phyloP scores from a whole-genome alignment of 2,797 vertebrate genomes.

The Enteromius radiatus region DNA sequence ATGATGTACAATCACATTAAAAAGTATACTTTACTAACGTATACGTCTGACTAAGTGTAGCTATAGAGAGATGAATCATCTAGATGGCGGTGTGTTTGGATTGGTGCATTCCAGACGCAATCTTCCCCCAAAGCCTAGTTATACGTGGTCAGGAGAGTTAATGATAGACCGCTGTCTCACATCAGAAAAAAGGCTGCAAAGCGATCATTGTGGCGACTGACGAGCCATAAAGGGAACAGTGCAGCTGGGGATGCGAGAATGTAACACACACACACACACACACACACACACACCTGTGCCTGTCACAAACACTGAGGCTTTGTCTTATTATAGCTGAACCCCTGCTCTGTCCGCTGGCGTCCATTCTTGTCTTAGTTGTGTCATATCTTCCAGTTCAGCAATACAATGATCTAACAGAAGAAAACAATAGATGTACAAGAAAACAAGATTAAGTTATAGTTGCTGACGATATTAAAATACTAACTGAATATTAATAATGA shows the following conservation, averaged over 20 bases:
- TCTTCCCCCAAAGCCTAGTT: slow-evolving; percentile 18
- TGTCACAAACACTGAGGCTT: slow-evolving; percentile 59
- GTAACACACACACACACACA: slow-evolving; percentile 28
- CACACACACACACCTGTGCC: slow-evolving; percentile 59
- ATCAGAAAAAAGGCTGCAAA: slow-evolving; percentile 32
- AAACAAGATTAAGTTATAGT: neutral
- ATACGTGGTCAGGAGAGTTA: neutral
- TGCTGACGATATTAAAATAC: neutral
- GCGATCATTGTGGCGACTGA: slow-evolving; percentile 40
- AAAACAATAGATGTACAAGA: neutral
- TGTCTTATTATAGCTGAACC: slow-evolving; percentile 57
- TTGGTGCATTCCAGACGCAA: neutral
- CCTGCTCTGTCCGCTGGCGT: slow-evolving; percentile 12
- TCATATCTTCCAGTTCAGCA: slow-evolving; percentile 1
- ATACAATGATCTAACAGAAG: neutral
- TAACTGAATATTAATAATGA: neutral
- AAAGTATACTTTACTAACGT: no score
- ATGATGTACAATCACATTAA: neutral
- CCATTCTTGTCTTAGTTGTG: slow-evolving; percentile 44
- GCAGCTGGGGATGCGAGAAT: slow-evolving; percentile 26
- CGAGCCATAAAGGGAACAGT: slow-evolving; percentile 33
- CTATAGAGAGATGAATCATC: neutral
- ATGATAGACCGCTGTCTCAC: slow-evolving; percentile 20
- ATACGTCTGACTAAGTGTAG: neutral
- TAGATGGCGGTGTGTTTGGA: neutral